phyloP scores from a whole-genome alignment of 2,113 vertebrate species.

The Echinops telfairi region DNA sequence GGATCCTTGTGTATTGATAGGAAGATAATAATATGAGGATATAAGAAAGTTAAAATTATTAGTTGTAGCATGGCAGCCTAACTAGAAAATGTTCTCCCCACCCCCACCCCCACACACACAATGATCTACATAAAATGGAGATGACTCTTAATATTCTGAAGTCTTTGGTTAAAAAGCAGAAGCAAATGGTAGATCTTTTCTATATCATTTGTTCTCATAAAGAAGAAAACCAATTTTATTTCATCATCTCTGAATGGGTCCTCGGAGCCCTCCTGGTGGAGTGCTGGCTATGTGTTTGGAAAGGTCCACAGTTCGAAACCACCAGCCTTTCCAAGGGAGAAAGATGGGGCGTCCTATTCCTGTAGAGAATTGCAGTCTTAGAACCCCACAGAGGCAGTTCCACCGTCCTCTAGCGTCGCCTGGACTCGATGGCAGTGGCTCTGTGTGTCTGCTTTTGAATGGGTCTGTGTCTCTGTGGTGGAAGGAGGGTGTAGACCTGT shows the following conservation, averaged over 20 bases:
- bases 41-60: neutral
- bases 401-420: too few species aligned
- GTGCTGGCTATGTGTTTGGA: too few species aligned
- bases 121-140: neutral
- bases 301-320: too few species aligned
- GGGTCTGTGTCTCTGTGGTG: neutral
- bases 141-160: constrained; percentile 55
- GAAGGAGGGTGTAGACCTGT: constrained; percentile 10
- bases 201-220: constrained; percentile 44
- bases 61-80: constrained; percentile 26
- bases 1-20: neutral
- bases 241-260: neutral
- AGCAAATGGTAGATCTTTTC: neutral
- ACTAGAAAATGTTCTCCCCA: constrained; percentile 2
- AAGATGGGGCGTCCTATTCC: too few species aligned
- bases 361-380: too few species aligned
- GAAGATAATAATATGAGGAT: constrained; percentile 21
- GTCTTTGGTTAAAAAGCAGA: constrained; percentile 28
- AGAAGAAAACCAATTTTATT: constrained; percentile 54
- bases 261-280: too few species aligned
- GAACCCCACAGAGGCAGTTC: too few species aligned
- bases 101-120: too few species aligned
- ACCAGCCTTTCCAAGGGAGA: too few species aligned
- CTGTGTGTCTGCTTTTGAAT: neutral
- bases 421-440: too few species aligned